Base-by-base conservation (phyloP, 2,888 invertebrate genomes). In the Adelognathus sp. region DNA sequence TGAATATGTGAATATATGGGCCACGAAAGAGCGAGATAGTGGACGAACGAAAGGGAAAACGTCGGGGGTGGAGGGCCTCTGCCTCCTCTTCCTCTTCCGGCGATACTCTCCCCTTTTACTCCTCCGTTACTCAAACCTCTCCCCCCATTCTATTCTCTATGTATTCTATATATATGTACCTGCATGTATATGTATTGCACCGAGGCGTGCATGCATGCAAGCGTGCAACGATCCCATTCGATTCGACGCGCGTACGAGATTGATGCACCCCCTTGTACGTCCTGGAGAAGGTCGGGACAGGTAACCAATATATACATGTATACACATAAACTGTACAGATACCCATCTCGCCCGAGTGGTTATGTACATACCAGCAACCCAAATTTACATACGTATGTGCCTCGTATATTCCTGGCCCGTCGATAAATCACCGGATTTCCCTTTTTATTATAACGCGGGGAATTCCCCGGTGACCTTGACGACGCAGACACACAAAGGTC, bases 1-100 rank as follows among this genome's bases (percentile, higher is more conserved):
- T 85, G 88, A 86, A 88, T 87, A 87, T 85, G 86, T 86, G 88
- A 87, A 87, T 88, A 88, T 56, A 58, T 89, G 86, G 89, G 87
- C 86, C 87, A 88, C 83, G 33, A 16, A 36, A 69, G 33, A 66
- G 58, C 73, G 69, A 76, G 74, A 77, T 83, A 81, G 84, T 81
- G 84, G 82, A 79, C 82, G 83, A 88, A 87, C 84, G 88, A 88
- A 88, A 88, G 88, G 84, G 88, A 87, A 88, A 88, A 85, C 87
- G 85, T 9, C n/a, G 36, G 83, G 86, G 86, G 80, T 85, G 86
- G 83, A 85, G 85, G 83, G 86, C 84, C 76, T 80, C 75, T 81
- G 82, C 83, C 84, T 78, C 81, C 81, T 79, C 69, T 77, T 76
- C 74, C 76, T 79, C 80, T 54, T 74, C 60, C 50, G 56, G 36